Conservation (phyloP, 2,113 vertebrate genomes). For the Pseudolaguvia tuberculata region DNA sequence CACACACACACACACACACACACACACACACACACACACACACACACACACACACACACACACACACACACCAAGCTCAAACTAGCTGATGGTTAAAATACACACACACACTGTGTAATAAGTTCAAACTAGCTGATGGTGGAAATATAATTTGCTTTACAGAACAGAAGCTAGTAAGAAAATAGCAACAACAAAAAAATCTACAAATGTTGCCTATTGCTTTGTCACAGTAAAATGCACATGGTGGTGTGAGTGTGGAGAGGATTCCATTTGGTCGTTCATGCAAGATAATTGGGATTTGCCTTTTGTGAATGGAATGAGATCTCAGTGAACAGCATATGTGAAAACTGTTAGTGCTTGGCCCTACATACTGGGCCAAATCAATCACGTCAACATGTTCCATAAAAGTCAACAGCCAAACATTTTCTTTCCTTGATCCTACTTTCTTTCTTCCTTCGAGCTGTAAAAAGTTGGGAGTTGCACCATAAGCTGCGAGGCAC, state of each 20-base stretch:
- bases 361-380: neutral
- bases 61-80: too few species aligned
- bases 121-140: too few species aligned
- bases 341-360: slow-evolving; percentile 24
- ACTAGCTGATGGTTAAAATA: neutral
- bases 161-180: neutral
- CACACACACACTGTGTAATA: too few species aligned
- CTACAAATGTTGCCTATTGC: neutral
- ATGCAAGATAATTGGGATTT: neutral
- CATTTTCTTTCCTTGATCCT: neutral
- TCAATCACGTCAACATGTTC: slow-evolving; percentile 8
- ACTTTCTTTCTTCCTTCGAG: neutral
- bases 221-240: neutral
- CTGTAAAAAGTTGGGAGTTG: neutral
- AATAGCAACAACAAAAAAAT: too few species aligned
- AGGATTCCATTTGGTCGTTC: slow-evolving; percentile 9
- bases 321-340: neutral
- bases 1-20: too few species aligned
- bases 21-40: too few species aligned
- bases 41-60: too few species aligned
- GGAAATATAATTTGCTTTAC: neutral
- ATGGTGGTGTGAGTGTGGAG: neutral
- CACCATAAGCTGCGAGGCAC: neutral
- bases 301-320: neutral
- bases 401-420: slow-evolving; percentile 3